These are phyloP conservation scores for Helicoverpa zea DNA, from an alignment of 1,140 invertebrate species.

Conservation along the genomic window DNA sequence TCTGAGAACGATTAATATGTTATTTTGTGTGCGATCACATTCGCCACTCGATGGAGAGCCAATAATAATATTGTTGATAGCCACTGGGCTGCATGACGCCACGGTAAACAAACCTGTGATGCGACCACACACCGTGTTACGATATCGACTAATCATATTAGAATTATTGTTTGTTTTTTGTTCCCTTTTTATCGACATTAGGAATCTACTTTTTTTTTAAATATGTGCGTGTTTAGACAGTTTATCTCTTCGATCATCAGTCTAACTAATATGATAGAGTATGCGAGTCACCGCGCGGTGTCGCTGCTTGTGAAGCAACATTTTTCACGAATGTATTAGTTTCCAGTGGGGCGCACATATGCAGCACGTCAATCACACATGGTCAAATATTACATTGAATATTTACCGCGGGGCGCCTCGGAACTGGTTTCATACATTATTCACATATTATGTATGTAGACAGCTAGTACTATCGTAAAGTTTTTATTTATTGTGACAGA, in stretches of 20 bases:
- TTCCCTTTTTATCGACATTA: too few relatives aligned
- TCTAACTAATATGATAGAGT: not conserved
- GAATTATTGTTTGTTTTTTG: too few relatives aligned
- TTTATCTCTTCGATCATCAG: not conserved
- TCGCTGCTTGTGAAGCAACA: not conserved
- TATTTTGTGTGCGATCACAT: conserved; percentile 29
- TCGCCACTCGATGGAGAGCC: conserved; percentile 24
- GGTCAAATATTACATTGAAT: conserved; percentile 18
- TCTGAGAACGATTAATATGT: conserved; percentile 43
- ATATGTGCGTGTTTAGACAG: too few relatives aligned
- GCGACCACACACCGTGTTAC: conserved; percentile 37
- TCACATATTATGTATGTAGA: conserved; percentile 4
- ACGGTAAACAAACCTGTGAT: conserved; percentile 15
- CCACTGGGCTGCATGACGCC: conserved; percentile 2
- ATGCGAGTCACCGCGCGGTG: not conserved
- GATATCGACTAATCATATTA: not conserved
- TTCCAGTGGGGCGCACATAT: conserved; percentile 22
- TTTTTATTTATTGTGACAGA: not conserved
- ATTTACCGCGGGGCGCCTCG: not conserved
- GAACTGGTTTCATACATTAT: conserved; percentile 14
- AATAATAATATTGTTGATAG: conserved; percentile 38
- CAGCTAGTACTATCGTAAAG: not conserved
- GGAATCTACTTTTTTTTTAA: too few relatives aligned
- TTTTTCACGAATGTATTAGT: conserved; percentile 28
- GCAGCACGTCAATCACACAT: conserved; percentile 20